phyloP scores from a whole-genome alignment of 2,888 invertebrate species.

The Abrostola triplasia region DNA sequence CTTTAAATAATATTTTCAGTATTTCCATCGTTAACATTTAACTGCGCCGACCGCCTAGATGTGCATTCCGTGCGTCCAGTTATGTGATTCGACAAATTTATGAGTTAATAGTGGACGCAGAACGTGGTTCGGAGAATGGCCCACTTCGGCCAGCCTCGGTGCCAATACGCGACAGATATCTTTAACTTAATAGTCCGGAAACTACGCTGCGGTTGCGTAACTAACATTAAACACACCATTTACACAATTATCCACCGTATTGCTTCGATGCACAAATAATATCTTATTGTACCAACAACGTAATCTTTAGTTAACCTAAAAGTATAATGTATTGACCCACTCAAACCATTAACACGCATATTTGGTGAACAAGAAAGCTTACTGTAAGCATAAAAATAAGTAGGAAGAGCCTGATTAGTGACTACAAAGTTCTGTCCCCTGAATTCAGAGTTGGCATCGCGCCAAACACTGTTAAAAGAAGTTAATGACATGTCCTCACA shows the following conservation, averaged over 20 bases:
- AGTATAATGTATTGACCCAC: slow-evolving; percentile 52
- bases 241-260: neutral
- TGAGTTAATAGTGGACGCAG: slow-evolving; percentile 59
- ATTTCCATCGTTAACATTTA: neutral
- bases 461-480: slow-evolving; percentile 70
- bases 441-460: slow-evolving; percentile 60
- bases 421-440: slow-evolving; percentile 69
- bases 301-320: slow-evolving; percentile 23
- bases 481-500: slow-evolving; percentile 62
- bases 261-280: neutral
- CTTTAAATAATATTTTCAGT: neutral
- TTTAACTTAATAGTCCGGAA: slow-evolving; percentile 43
- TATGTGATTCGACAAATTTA: slow-evolving; percentile 66
- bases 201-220: slow-evolving; percentile 38
- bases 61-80: slow-evolving; percentile 53
- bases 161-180: slow-evolving; percentile 31
- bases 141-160: slow-evolving; percentile 19
- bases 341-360: slow-evolving; percentile 61
- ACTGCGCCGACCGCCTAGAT: slow-evolving; percentile 15
- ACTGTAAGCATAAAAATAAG: slow-evolving; percentile 55
- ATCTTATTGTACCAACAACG: slow-evolving; percentile 6
- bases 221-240: slow-evolving; percentile 2
- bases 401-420: slow-evolving; percentile 72
- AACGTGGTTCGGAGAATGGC: slow-evolving; percentile 56
- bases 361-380: slow-evolving; percentile 37